A percentile compares a stretch with the other conserved stretches of the same genome.
Conservation (phyloP, 2,797 vertebrate genomes). For the Sebastes kiyomatsui region DNA sequence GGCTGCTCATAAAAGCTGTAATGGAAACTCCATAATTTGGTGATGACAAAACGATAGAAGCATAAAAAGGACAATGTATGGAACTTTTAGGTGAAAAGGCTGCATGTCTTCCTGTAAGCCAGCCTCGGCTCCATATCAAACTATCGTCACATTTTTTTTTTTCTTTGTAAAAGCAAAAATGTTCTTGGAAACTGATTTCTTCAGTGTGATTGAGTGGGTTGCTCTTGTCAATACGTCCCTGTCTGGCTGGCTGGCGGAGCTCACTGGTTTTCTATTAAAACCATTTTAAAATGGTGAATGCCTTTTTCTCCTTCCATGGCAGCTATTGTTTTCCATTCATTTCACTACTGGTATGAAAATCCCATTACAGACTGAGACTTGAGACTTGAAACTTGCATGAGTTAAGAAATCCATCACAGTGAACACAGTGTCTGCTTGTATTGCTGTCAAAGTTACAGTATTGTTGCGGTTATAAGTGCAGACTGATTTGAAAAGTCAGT, state of each 20-base stretch:
- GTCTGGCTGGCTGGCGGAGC: background rate
- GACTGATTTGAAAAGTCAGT: background rate
- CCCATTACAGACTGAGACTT: slow-evolving; percentile 13
- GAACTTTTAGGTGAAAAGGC: background rate
- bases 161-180: background rate
- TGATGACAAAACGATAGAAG: background rate
- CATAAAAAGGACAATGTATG: background rate
- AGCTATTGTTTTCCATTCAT: slow-evolving; percentile 21
- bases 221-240: slow-evolving; percentile 8
- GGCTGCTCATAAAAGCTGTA: slow-evolving; percentile 20
- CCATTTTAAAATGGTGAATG: slow-evolving; percentile 2
- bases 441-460: slow-evolving; percentile 3
- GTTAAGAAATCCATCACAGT: slow-evolving; percentile 27
- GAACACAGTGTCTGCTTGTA: slow-evolving; percentile 7
- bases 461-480: background rate
- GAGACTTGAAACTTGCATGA: slow-evolving; percentile 1
- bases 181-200: slow-evolving; percentile 12
- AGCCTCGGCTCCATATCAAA: background rate
- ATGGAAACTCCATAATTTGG: background rate
- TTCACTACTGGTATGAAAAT: slow-evolving; percentile 16
- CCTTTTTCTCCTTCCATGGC: slow-evolving; percentile 1
- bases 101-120: background rate
- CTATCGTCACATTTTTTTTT: background rate
- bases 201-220: slow-evolving; percentile 19
- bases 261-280: slow-evolving; percentile 20